A percentile compares a stretch with the other conserved stretches of the same genome.
Conservation (phyloP, 2,113 vertebrate species). For the Suncus etruscus region DNA sequence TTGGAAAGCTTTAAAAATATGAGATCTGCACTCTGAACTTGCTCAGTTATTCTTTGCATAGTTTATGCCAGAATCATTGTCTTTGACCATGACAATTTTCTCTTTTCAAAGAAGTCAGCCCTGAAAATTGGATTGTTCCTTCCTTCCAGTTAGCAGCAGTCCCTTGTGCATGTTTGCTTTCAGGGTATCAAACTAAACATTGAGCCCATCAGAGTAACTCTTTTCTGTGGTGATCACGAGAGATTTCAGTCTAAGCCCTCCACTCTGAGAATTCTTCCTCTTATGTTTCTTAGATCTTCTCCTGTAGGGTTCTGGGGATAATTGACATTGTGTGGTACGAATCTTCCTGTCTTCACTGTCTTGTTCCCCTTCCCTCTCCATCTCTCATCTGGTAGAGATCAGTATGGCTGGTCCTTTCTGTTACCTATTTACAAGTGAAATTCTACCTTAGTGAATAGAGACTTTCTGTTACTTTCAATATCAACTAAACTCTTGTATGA, state of each 20-base stretch:
- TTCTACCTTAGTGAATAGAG: not conserved
- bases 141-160: not conserved
- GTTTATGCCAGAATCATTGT: not conserved
- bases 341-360: not conserved
- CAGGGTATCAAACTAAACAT: not conserved
- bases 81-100: not conserved
- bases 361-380: not conserved
- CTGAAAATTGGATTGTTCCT: not conserved
- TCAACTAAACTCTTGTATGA: not conserved
- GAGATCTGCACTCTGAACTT: not conserved
- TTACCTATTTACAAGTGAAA: not conserved
- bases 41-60: not conserved
- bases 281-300: not conserved
- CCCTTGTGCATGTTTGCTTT: not conserved
- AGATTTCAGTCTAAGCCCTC: not conserved
- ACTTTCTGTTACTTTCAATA: constrained; percentile 13
- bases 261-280: not conserved
- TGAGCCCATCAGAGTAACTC: not conserved
- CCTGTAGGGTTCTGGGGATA: not conserved
- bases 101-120: not conserved
- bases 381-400: not conserved
- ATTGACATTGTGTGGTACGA: not conserved
- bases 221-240: not conserved
- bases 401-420: not conserved
- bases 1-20: not conserved